Evolutionary conservation across 2,888 invertebrate species (phyloP), one percentile per base, ranked within the genome.

Genomic region (Drosophila glabriapex): DNA sequence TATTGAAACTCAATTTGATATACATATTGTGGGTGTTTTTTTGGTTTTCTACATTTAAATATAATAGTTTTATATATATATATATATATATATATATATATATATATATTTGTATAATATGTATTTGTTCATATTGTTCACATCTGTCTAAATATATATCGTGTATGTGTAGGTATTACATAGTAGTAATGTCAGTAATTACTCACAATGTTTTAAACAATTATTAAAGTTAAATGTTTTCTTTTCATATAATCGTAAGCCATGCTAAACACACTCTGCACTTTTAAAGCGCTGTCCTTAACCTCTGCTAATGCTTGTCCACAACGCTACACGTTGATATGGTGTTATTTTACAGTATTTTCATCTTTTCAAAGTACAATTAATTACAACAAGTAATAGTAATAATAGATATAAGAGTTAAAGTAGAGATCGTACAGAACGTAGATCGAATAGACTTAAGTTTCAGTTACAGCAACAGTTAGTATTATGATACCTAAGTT

Each of bases 321-420:
- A 68, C 78, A 82, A 78, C 76, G 78, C 77, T 65, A 63, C 29
- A 78, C 78, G 82, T 83, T 89, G 91, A 92, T 91, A 91, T 92
- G 92, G 92, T 92, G 92, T 92, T 91, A 81, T 86, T 89, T 91
- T 92, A 91, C 91, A 92, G 89, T 91, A 83, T 89, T 81, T 39
- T 7, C 31, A 31, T 31, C 3, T 52, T 35, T 56, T 49, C 25
- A 68, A 69, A 84, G 68, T 86, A 76, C 54, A 74, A 73, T 71
- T 56, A 69, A 68, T 60, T 16, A 19, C 76, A 80, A 74, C 73
- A 67, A 61, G 56, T 75, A 65, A 59, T 58, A 75, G 55, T 80
- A 67, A 69, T 62, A 72, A 54, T 76, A 83, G 49, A 56, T 63
- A 67, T 72, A 68, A 37, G 60, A 64, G 78, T 56, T 69, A 70